A percentile compares a stretch with the other conserved stretches of the same genome.
These are phyloP conservation scores for Limnothrissa miodon DNA, from an alignment of 2,113 vertebrate species.

Conservation along the genomic window DNA sequence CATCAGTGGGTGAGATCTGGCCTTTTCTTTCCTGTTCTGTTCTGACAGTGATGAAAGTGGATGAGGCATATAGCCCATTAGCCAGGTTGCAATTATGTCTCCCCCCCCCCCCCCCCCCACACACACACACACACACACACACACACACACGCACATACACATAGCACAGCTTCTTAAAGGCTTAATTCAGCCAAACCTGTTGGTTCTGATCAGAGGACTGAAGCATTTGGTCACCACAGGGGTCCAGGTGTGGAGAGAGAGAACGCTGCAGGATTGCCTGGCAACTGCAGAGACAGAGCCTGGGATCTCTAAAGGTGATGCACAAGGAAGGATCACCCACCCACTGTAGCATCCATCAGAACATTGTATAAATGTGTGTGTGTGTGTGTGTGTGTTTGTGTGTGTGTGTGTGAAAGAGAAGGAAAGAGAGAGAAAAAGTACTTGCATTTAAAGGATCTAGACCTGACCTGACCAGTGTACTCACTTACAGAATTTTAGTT, in stretches of 20 bases:
- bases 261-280: background rate
- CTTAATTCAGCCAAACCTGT: background rate
- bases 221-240: background rate
- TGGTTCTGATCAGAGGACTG: background rate
- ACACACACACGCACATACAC: conserved; percentile 10
- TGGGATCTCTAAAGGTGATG: background rate
- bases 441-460: no score
- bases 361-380: background rate
- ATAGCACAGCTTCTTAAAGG: background rate
- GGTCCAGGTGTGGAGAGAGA: background rate
- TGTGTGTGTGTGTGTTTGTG: background rate
- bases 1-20: background rate
- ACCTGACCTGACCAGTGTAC: no score
- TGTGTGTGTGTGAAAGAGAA: background rate
- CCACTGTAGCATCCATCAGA: background rate
- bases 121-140: background rate
- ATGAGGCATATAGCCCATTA: background rate
- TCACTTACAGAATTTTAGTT: no score
- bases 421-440: no score
- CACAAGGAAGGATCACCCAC: background rate
- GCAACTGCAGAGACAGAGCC: background rate
- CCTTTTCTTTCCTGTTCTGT: background rate
- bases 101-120: background rate
- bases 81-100: background rate
- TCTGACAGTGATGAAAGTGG: background rate